These are phyloP conservation scores for Drosophila jambulina DNA, from an alignment of 1,140 invertebrate species.

Conservation along the genomic window DNA sequence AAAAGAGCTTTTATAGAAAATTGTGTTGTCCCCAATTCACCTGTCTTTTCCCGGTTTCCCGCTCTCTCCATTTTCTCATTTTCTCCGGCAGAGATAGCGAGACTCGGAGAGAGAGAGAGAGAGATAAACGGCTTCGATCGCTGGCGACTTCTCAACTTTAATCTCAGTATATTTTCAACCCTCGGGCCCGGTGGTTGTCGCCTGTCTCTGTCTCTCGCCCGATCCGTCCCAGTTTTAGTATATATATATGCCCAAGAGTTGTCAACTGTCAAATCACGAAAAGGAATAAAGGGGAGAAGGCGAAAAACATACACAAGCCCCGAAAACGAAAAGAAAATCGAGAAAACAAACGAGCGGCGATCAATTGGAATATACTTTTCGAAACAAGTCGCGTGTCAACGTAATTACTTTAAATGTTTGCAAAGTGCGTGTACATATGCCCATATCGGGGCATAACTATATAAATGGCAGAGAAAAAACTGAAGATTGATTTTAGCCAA, in stretches of 20 bases:
- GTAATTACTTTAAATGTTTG: constrained; percentile 66
- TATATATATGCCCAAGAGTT: constrained; percentile 67
- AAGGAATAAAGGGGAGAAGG: constrained; percentile 17
- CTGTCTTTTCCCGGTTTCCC: constrained; percentile 24
- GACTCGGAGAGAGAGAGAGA: constrained; percentile 5
- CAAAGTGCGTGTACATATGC: constrained; percentile 45
- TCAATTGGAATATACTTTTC: constrained; percentile 66
- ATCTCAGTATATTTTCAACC: constrained; percentile 74
- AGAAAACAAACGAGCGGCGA: constrained; percentile 29
- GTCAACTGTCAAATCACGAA: constrained; percentile 66
- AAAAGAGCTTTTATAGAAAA: constrained; percentile 46
- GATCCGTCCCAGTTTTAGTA: constrained; percentile 12
- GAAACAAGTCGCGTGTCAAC: constrained; percentile 74
- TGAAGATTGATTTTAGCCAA: background rate
- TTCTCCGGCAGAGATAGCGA: constrained; percentile 15
- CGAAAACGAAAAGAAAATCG: constrained; percentile 39
- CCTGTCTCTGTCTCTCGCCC: constrained; percentile 22
- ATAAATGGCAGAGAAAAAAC: constrained; percentile 13
- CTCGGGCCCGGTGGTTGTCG: constrained; percentile 71
- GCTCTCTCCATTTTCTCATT: constrained; percentile 24
- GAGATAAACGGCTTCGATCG: constrained; percentile 9
- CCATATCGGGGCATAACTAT: constrained; percentile 23
- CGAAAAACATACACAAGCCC: constrained; percentile 17
- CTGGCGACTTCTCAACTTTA: constrained; percentile 34
- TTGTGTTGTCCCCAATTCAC: constrained; percentile 30